Base-by-base conservation (phyloP, 2,888 invertebrate species). In the Odontomyia ornata region DNA sequence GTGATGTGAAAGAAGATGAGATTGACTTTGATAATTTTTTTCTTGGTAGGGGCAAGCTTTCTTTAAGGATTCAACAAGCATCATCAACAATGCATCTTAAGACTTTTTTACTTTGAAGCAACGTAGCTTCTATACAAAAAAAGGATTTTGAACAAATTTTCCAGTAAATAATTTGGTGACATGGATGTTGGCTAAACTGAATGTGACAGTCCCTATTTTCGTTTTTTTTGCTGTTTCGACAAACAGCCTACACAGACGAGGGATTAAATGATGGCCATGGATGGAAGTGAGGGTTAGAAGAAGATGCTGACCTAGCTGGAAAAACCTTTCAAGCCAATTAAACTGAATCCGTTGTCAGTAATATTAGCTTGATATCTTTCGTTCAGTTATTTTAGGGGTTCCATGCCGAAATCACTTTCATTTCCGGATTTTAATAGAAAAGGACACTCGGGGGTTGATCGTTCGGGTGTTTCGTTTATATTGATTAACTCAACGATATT, bases 321-420 rank as follows among this genome's bases (percentile, higher is more conserved):
- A 72, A 36, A 36, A 72, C 43, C 71, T 56, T 46, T 72, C 46
- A 52, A 72, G 71, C 71, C 71, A 72, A 52, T 72, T 72, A 72
- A 72, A 72, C 46, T 69, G 69, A 69, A 69, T 69, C 69, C 23
- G 5, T 9, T 36, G 36, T 36, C 36, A 36, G 36, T 36, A 36
- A 36, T 36, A 36, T 36, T 36, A 36, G 36, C 36, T 36, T n/a
- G 9, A 3, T 36, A 36, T 36, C 36, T 36, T 9, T 36, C 36
- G 36, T 36, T n/a, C 36, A 36, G 36, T 5, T 36, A 36, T 36
- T 36, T 36, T 36, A 36, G 36, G n/a, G 36, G 36, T 36, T 9
- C 36, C 36, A 36, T 36, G 36, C 9, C 9, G 36, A 36, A 36
- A 36, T 36, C 46, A 18, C 71, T 72, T 72, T 72, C 71, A 72